Base-by-base conservation (phyloP, 2,888 invertebrate genomes). In the Diarsia dahlii region DNA sequence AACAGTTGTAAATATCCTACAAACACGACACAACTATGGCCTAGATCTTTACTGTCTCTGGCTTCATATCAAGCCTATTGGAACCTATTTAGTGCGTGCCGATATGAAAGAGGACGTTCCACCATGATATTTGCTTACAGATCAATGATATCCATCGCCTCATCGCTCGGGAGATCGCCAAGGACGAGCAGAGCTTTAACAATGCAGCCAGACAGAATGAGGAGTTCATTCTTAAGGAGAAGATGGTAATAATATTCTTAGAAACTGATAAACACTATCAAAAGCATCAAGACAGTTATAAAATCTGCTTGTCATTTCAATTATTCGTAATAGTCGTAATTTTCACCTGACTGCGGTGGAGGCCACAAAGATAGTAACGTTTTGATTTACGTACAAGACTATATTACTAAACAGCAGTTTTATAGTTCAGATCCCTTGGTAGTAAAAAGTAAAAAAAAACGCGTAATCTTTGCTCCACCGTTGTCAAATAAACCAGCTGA, bases 131-230 rank as follows among this genome's bases (percentile, higher is more conserved):
- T 48, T 78, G 15, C 9, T 71, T 23, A 13, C 96, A 97, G 96
- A 97, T 97, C 80, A 93, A 93, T 52, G 97, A 96, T 83, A 97
- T 97, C 74, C 97, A 97, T 83, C 96, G 97, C 39, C 95, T 97
- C 82, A 97, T 98, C 84, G 98, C 98, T 0, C 95, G 97, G 3
- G 97, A 97, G 89, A 97, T 98, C 56, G 97, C 97, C 15, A 97
- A 97, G 63, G 98, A 98, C 78, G 97, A 97, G 89, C 96, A 97
- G 81, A 97, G 97, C 85, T 97, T 97, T 91, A 97, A 97, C 91
- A 97, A 96, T 87, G 97, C 97, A 18, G 95, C 97, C 0, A 87
- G 96, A 1, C 95, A 97, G 87, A 97, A 97, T 84, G 97, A 97
- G 80, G 97, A 97, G 89, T 97, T 95, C 75, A 89, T 97, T 12